Base-by-base conservation (phyloP, 2,888 invertebrate genomes). In the Achlya flavicornis region DNA sequence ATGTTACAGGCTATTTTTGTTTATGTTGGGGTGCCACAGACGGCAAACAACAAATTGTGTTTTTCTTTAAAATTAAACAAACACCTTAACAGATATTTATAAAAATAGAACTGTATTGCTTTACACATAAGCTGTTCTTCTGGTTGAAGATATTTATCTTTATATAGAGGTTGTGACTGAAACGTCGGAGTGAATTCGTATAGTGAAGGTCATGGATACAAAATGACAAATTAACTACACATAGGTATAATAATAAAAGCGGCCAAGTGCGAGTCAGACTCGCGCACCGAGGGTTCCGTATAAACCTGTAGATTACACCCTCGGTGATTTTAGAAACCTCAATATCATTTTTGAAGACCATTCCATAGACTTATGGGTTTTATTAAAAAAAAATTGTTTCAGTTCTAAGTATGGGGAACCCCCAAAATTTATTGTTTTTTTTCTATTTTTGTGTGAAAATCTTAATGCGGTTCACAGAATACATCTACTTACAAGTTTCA, bases 1-100 rank as follows among this genome's bases (percentile, higher is more conserved):
- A 78, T 75, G 76, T 76, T 74, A 65, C 71, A 69, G 67, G 78
- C 82, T 90, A 90, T 91, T 91, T 90, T 79, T 65, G 86, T 84
- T 76, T 61, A 75, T 70, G 70, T 73, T 78, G 74, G 85, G 86
- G 82, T 75, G 78, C 75, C 73, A 70, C 73, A 73, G 71, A 73
- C 69, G 70, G 64, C 60, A 62, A 63, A 66, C 66, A 70, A 69
- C 66, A 73, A 76, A 72, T 71, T 67, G 62, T 75, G 64, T 71
- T 80, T 72, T 78, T 68, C 66, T 64, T 68, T 69, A 70, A 70
- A 78, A 76, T 66, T 64, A 73, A 68, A 69, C 62, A 68, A 67
- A 66, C 63, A 71, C 62, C 63, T 72, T 72, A 70, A 66, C n/a
- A 69, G 63, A 57, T 63, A 63, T 59, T 58, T 64, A 66, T 64